These are phyloP conservation scores for Wasmannia auropunctata DNA, from an alignment of 1,140 invertebrate species.

Conservation along the genomic window DNA sequence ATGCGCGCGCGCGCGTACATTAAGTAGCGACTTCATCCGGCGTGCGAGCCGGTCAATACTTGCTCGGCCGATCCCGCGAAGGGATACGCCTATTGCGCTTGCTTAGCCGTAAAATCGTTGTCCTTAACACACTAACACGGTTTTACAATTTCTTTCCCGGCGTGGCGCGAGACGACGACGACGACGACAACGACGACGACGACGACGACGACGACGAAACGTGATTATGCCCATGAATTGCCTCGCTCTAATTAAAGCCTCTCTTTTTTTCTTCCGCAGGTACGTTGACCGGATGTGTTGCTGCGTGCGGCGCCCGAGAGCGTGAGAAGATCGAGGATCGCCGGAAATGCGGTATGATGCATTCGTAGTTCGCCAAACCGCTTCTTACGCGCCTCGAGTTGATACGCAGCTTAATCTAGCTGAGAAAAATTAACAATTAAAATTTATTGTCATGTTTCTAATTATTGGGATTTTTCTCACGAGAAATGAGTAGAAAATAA, in stretches of 20 bases:
- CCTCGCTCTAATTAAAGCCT: conserved; percentile 71
- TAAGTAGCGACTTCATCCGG: conserved; percentile 60
- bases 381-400: background rate
- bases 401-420: background rate
- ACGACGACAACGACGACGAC: conserved; percentile 5
- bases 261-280: conserved; percentile 67
- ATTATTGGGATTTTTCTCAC: background rate
- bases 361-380: background rate
- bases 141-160: conserved; percentile 28
- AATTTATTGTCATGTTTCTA: background rate
- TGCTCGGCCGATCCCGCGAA: background rate
- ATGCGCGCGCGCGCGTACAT: conserved; percentile 47
- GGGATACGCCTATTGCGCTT: background rate
- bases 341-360: conserved; percentile 69
- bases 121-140: conserved; percentile 63
- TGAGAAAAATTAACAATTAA: background rate
- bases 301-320: conserved; percentile 35
- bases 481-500: background rate
- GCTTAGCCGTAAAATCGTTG: background rate
- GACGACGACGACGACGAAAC: conserved; percentile 12
- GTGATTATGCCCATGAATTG: conserved; percentile 55
- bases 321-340: conserved; percentile 68
- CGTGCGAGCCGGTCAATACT: conserved; percentile 43
- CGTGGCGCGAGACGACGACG: background rate
- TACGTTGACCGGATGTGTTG: conserved; percentile 68